Evolutionary conservation across 2,797 vertebrate species (phyloP), one percentile per base, ranked within the genome.

Genomic region (Myiotriccus ornatus): DNA sequence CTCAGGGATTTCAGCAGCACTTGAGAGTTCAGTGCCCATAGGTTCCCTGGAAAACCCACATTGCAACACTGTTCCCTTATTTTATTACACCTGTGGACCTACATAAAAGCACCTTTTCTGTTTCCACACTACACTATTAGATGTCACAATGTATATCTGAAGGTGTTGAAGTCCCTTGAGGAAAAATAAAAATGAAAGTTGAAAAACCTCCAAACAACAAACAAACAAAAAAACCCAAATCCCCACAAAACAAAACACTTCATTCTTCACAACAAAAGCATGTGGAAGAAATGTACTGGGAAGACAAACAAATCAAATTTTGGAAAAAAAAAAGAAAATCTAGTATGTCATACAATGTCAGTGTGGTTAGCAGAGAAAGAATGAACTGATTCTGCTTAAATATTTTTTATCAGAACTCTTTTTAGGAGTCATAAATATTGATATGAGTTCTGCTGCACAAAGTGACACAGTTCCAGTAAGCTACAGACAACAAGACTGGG

Each of bases 31-130:
- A 1, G 27, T 7, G 2, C 65, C 82, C 49, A 64, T 39, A 57
- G 20, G 3, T 22, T 82, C 41, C 52, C 53, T 23, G 28, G 23
- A 75, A 93, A 94, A 74, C 27, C 70, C 77, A 56, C 49, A 84
- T 67, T 0, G 0, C 21, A 7, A 20, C 46, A 71, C 19, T 0
- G 0, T 27, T 47, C 43, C 1, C 0, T 49, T 34, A 23, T 90
- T 83, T 39, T 65, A 35, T 20, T 59, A 21, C 32, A n/a, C 5
- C 14, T 13, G 34, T 17, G 22, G 46, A 50, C 22, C 21, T 11
- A 8, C 17, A 9, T 24, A 47, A 60, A 90, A 65, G 8, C 9
- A 63, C 5, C 8, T 23, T 53, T 68, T 24, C 16, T 30, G 14
- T 49, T 85, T 39, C 6, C 22, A 20, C 7, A 3, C 13, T 30